Base-by-base conservation (phyloP, 2,797 vertebrate genomes). In the Sebastolobus altivelis region DNA sequence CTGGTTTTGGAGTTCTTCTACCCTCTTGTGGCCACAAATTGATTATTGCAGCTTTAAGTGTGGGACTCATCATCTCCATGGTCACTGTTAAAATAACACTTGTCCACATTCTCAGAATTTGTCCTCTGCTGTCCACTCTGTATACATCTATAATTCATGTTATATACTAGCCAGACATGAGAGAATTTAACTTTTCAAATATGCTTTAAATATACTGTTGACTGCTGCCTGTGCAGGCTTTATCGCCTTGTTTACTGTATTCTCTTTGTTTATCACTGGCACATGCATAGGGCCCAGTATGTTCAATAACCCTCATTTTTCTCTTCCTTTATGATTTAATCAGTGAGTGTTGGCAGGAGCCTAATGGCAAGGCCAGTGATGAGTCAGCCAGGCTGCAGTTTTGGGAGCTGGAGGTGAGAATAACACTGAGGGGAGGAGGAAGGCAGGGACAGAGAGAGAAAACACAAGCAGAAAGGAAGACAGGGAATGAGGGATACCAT, bases 401-500 rank as follows among this genome's bases (percentile, higher is more conserved):
- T 94, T 91, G 91, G 93, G 90, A 94, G 91, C 90, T 93, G 85
- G 92, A 95, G 93, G 94, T 95, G 94, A 95, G 93, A 95, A 94
- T 91, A 94, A 94, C 91, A 94, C 77, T 59, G 85, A 91, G 77
- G 88, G 84, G 88, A 90, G 85, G 90, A 87, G 85, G 87, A 92
- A 87, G 81, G 79, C 83, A 82, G 88, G 89, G 79, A 90, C 86
- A 85, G 69, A 87, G 83, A 87, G 81, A 87, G 81, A 91, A 87
- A 90, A 84, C 70, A 86, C 81, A 89, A 79, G 82, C 85, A 86
- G 78, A 90, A 75, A 77, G 6, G 43, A 86, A 79, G 60, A 79
- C 68, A 82, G 75, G 65, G 62, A 88, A 84, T 68, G 84, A 86
- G 72, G 75, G 75, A 85, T 83, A 82, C 43, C 72, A 80, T 80